Conservation (phyloP, 1,140 invertebrate genomes). For the Drosophila serrata region DNA sequence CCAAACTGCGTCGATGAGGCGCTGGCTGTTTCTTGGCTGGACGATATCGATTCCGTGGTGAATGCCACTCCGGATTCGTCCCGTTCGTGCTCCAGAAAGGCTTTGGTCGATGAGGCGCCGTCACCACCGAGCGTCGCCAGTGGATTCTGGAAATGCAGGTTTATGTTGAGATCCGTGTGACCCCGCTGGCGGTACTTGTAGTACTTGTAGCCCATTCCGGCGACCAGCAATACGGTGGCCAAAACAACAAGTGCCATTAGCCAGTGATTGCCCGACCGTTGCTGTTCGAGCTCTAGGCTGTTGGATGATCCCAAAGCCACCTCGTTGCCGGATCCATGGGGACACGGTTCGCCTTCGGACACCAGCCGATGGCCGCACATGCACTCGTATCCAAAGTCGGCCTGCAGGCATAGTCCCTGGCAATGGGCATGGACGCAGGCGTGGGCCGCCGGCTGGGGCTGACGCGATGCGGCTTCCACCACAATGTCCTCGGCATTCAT, state of each 20-base stretch:
- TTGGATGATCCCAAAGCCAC: slow-evolving; percentile 25
- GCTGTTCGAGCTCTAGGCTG: slow-evolving; percentile 5
- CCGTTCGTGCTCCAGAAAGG: slow-evolving; percentile 22
- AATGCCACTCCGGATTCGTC: slow-evolving; percentile 1
- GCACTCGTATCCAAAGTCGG: slow-evolving; percentile 85
- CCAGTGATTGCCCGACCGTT: slow-evolving; percentile 11
- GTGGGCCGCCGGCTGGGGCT: slow-evolving; percentile 85
- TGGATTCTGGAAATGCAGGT: slow-evolving; percentile 85
- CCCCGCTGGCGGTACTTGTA: slow-evolving; percentile 64
- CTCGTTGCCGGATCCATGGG: slow-evolving; percentile 56
- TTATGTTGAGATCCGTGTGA: slow-evolving; percentile 83
- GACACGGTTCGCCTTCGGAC: slow-evolving; percentile 72
- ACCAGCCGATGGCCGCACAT: slow-evolving; percentile 86
- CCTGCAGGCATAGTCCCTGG: slow-evolving; percentile 87
- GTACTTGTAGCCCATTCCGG: slow-evolving; percentile 68
- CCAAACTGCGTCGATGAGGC: slow-evolving; percentile 51
- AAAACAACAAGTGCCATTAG: slow-evolving; percentile 28
- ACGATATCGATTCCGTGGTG: not conserved
- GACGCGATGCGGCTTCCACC: slow-evolving; percentile 87
- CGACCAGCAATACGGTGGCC: not conserved
- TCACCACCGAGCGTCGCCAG: slow-evolving; percentile 51
- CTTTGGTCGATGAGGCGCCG: slow-evolving; percentile 32
- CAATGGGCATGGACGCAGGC: slow-evolving; percentile 86
- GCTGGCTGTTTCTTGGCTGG: not conserved
- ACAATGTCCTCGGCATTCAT: slow-evolving; percentile 86